Evolutionary conservation across 2,797 vertebrate species (phyloP).

Genomic region (Alca torda): DNA sequence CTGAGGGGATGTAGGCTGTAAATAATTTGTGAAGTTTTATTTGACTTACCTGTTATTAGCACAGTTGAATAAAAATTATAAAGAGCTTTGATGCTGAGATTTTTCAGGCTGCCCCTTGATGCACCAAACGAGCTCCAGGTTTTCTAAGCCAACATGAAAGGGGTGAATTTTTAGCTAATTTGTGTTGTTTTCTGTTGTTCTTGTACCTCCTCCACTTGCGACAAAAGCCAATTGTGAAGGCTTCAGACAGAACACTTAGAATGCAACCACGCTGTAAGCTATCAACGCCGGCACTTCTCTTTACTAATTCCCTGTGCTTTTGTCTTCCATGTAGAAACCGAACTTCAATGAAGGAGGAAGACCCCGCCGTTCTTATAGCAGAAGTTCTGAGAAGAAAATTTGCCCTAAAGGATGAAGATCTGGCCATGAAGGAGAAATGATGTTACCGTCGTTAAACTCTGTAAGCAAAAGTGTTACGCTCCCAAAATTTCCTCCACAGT

Average conservation of each 20-base stretch:
- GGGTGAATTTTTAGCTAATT: neutral
- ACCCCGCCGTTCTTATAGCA: slow-evolving; percentile 92
- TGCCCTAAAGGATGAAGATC: slow-evolving; percentile 90
- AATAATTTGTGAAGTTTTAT: neutral
- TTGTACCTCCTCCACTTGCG: neutral
- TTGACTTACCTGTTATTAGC: neutral
- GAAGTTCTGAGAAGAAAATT: slow-evolving; percentile 95
- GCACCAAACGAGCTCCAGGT: neutral
- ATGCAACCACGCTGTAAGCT: neutral
- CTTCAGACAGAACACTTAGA: neutral
- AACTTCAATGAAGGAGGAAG: slow-evolving; percentile 88
- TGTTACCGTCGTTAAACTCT: neutral
- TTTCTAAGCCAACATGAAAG: neutral
- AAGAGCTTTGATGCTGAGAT: neutral
- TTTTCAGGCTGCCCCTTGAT: neutral
- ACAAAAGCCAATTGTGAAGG: neutral
- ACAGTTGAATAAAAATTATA: neutral
- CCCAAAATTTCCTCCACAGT: slow-evolving; percentile 58
- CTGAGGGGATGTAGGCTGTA: neutral
- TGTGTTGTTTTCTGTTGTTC: neutral
- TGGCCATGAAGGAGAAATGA: slow-evolving; percentile 77
- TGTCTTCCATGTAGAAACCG: slow-evolving; percentile 76
- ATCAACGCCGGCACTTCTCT: neutral
- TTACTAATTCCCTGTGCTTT: neutral
- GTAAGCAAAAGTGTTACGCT: slow-evolving; percentile 56